Evolutionary conservation across 2,113 vertebrate species (phyloP), one percentile per base, ranked within the genome.

Genomic region (Paralichthys olivaceus): DNA sequence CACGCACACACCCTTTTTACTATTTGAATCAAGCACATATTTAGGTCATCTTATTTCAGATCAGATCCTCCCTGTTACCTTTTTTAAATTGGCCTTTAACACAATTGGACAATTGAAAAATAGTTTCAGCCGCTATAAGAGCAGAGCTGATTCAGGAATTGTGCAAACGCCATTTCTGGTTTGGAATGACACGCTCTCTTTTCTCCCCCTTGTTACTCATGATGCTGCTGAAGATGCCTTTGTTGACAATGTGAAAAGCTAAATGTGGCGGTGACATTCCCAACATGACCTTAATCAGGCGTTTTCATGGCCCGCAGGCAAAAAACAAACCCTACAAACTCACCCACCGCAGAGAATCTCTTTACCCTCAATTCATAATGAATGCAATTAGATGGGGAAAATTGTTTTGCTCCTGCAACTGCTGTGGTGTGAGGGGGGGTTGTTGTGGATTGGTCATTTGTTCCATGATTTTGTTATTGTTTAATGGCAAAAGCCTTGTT

Each of bases 211-310:
- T 3, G 43, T 76, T 87, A 66, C 75, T 80, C 75, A 55, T 55
- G 28, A 60, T 68, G 59, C 70, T n/a, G 26, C 70, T 84, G 63
- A 87, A 81, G 76, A 87, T 66, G 64, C 83, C 73, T 90, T 61
- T 83, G 89, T 90, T 85, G 86, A 87, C 79, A 72, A 75, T 63
- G 75, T 70, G 72, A 83, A 83, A 75, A 83, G 83, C 78, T 88
- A 86, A 89, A 86, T 55, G 57, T 25, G 68, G 76, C 28, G 69
- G 76, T 85, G 84, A 80, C 87, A 87, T 84, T 88, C 89, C 84
- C 81, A 87, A 82, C 65, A 77, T 78, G 84, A 91, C 85, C 87
- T 84, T 83, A 90, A 91, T 92, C 90, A 92, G 85, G 81, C 74
- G 34, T 84, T 86, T 87, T 91, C 67, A 70, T 63, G 75, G 83